Base-by-base conservation (phyloP, 1,140 invertebrate species). In the Theocolax elegans region DNA sequence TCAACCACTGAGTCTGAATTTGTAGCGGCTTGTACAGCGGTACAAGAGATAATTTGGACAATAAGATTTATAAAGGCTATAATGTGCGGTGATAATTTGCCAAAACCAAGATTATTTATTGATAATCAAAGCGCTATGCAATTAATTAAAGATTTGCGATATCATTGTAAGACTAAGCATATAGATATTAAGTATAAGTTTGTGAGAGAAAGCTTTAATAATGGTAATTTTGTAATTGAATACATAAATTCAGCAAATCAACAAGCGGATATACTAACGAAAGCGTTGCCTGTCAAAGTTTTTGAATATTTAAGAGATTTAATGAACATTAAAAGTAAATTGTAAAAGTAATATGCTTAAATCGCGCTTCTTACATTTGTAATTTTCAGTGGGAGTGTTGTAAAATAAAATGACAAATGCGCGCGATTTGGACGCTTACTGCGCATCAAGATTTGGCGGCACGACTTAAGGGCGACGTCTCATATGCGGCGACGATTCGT, bases 141-240 rank as follows among this genome's bases (percentile, higher is more conserved):
- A 21, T 31, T 78, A 15, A 65, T 73, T 1, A 76, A 72, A 60
- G 76, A 77, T 60, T 67, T 71, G 10, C 17, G 38, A 59, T 59
- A 59, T 15, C 35, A 59, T 42, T 59, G 9, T 59, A 3, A 17
- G 2, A 59, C 76, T 0, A 81, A 83, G 44, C 79, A 83, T 67
- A 72, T 80, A 17, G 75, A 76, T 59, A 67, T 80, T 1, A 60
- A 64, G 35, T 73, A 72, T 59, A 75, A 77, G 54, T 77, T 77
- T 73, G 59, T 78, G 6, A 58, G 68, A 46, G 74, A 78, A 46
- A 48, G 67, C 46, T 70, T 67, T 53, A 58, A 53, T 46, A 59
- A 72, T 31, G 58, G 64, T 17, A 38, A 49, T 21, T 65, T 79
- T 21, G 51, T 65, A n/a, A 13, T 77, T 8, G 42, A 73, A 49